Base-by-base conservation (phyloP, 2,888 invertebrate genomes). In the Tholera decimalis region DNA sequence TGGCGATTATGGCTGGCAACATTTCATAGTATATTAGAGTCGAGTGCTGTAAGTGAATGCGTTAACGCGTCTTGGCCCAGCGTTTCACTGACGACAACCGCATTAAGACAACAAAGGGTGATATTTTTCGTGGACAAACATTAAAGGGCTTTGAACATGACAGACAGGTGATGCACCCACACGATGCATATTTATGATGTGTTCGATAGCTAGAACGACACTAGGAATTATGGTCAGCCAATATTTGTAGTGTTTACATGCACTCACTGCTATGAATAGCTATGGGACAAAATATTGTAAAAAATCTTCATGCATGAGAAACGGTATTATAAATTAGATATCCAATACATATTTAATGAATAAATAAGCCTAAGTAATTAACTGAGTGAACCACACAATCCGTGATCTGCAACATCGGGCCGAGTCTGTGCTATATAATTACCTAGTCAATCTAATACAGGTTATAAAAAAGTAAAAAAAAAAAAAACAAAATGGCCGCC, bases 81-180 rank as follows among this genome's bases (percentile, higher is more conserved):
- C 82, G 82, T 73, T 76, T 77, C 67, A 77, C 80, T 80, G 90
- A 83, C 88, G 88, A 89, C 90, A 87, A 85, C 87, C 88, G 88
- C 88, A 89, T 90, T 89, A 87, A 89, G 86, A 87, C 90, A 91
- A 92, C 91, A 92, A 91, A 92, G 90, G 87, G 88, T 91, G 90
- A 92, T 92, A 93, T 94, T 93, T 94, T 93, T 93, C 92, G 90
- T 92, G 83, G 88, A 89, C 93, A 95, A 93, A 93, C 88, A 94
- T 88, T 84, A 89, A 88, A 88, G 86, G 88, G 88, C 87, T 91
- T 89, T 87, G 87, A 91, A 88, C 90, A 92, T 85, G 91, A 91
- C 85, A 85, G 79, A 79, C 89, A 90, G 90, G 89, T 91, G 90
- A 91, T 89, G 89, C 88, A 87, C 88, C 89, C 87, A 87, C 89